These are phyloP conservation scores for Rambutsinella grinnellia DNA, from an alignment of 2,888 invertebrate species.

Conservation along the genomic window DNA sequence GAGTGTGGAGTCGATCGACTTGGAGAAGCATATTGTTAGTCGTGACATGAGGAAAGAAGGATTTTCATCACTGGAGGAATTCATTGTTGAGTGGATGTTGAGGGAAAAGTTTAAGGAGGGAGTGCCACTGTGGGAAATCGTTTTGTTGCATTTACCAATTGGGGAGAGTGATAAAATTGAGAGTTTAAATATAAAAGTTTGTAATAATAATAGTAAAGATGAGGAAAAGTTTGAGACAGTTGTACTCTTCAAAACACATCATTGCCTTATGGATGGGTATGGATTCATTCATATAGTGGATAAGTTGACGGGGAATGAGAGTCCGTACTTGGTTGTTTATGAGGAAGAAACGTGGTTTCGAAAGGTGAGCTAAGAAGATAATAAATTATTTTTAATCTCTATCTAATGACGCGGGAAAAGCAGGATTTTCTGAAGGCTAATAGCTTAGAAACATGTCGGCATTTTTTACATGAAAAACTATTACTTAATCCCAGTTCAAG, in stretches of 20 bases:
- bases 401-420: background rate
- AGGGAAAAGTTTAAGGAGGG: conserved; percentile 37
- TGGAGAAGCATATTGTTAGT: conserved; percentile 47
- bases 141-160: conserved; percentile 29
- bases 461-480: too few species aligned
- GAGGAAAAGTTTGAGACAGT: conserved; percentile 44
- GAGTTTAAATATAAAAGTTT: too few species aligned
- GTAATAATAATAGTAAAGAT: too few species aligned
- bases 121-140: conserved; percentile 48
- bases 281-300: conserved; percentile 56
- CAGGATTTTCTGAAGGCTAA: background rate
- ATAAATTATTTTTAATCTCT: background rate
- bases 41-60: conserved; percentile 8
- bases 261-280: conserved; percentile 52
- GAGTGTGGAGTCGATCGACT: conserved; percentile 32
- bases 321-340: conserved; percentile 51
- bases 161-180: conserved; percentile 28
- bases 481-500: background rate
- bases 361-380: conserved; percentile 41
- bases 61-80: conserved; percentile 41
- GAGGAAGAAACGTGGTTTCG: conserved; percentile 32
- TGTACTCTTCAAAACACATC: conserved; percentile 48
- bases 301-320: conserved; percentile 47
- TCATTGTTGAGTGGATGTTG: conserved; percentile 48
- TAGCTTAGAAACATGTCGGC: too few species aligned